Evolutionary conservation across 2,888 invertebrate species (phyloP).

Genomic region (Cataglyphis livida): DNA sequence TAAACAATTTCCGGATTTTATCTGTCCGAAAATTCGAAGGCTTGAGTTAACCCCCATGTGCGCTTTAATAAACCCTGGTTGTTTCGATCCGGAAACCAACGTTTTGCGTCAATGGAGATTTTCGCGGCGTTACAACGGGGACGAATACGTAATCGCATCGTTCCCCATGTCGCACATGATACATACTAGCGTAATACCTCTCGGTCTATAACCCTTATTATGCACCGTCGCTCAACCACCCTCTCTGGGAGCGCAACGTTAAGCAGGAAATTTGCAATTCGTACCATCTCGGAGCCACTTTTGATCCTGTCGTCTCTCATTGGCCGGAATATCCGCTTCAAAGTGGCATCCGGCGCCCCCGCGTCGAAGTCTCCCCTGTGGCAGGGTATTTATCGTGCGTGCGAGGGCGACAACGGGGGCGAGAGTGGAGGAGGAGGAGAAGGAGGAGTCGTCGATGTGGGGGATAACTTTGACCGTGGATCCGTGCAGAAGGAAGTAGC

Average conservation of each 20-base stretch:
- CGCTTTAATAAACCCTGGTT: conserved; percentile 17
- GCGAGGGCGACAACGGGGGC: conserved; percentile 39
- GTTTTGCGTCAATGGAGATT: conserved; percentile 36
- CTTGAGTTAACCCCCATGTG: neutral
- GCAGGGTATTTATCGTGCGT: conserved; percentile 64
- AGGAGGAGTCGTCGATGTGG: neutral
- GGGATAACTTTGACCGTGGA: conserved; percentile 74
- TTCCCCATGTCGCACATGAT: neutral
- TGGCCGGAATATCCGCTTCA: conserved; percentile 65
- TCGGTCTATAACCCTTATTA: conserved; percentile 61
- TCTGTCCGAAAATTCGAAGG: neutral
- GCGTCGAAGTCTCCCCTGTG: conserved; percentile 38
- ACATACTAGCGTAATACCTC: conserved; percentile 5
- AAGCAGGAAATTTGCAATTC: conserved; percentile 75
- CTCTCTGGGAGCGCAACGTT: conserved; percentile 61
- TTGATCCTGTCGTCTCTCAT: conserved; percentile 73
- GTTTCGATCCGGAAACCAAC: conserved; percentile 18
- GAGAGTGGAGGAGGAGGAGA: neutral
- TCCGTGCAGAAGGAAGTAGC: conserved; percentile 64
- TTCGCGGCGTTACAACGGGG: conserved; percentile 10
- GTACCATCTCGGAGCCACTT: conserved; percentile 69
- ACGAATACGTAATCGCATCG: conserved; percentile 22
- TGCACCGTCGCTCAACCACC: conserved; percentile 58
- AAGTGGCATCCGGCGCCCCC: conserved; percentile 59
- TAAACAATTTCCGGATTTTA: neutral